phyloP scores from a whole-genome alignment of 2,888 invertebrate genomes.

The Hydropsyche betteni region DNA sequence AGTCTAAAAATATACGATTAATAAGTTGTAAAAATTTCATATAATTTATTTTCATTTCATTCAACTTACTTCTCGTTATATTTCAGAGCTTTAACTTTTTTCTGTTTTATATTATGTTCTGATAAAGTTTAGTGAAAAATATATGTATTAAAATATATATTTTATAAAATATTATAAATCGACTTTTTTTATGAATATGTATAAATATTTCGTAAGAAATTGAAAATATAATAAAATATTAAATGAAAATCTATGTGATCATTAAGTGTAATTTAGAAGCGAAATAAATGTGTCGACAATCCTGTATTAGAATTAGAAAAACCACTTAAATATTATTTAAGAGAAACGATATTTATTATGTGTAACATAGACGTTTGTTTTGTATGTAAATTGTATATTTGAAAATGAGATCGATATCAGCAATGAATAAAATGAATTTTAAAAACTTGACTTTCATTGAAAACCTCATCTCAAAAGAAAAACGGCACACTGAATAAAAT shows the following conservation, averaged over 20 bases:
- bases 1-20: no score
- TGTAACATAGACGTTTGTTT: slow-evolving; percentile 28
- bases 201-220: neutral
- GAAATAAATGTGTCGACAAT: slow-evolving; percentile 29
- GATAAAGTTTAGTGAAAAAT: no score
- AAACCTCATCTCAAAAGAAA: neutral
- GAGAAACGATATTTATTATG: slow-evolving; percentile 5
- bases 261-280: neutral
- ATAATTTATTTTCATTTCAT: no score
- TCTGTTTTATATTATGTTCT: no score
- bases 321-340: neutral
- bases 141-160: no score
- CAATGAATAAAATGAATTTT: slow-evolving; percentile 9
- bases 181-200: neutral
- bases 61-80: no score
- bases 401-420: slow-evolving; percentile 5
- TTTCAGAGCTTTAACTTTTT: no score
- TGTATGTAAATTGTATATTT: slow-evolving; percentile 17
- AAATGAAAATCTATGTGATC: slow-evolving; percentile 7
- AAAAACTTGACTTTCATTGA: neutral
- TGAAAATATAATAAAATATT: neutral
- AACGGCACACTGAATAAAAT: no score
- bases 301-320: neutral
- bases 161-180: neutral
- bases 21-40: no score